phyloP scores from a whole-genome alignment of 2,888 invertebrate species.

The Drosophila borealis region DNA sequence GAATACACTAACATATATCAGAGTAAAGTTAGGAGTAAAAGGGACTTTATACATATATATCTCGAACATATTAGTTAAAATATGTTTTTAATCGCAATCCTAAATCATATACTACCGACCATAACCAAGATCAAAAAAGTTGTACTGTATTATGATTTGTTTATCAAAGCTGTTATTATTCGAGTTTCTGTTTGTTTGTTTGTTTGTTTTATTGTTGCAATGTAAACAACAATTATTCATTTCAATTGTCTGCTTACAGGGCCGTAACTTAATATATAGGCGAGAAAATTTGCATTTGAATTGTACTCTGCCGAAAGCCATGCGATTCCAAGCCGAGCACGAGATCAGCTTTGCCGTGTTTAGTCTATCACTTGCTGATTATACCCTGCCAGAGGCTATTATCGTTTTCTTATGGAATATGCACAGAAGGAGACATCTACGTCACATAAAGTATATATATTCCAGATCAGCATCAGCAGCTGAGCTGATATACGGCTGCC shows the following conservation, averaged over 20 bases:
- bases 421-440: neutral
- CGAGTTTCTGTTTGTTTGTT: neutral
- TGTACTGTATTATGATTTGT: too few relatives aligned
- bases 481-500: too few relatives aligned
- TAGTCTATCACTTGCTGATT: constrained; percentile 7
- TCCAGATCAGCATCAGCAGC: too few relatives aligned
- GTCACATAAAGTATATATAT: too few relatives aligned
- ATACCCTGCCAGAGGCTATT: constrained; percentile 1
- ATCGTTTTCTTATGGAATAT: neutral
- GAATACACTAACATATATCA: too few relatives aligned
- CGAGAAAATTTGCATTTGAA: constrained; percentile 49
- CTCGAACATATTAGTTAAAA: too few relatives aligned
- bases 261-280: constrained; percentile 35
- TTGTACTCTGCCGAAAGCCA: constrained; percentile 47
- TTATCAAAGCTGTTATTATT: too few relatives aligned
- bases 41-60: too few relatives aligned
- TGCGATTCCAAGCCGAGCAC: constrained; percentile 23
- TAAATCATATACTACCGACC: too few relatives aligned
- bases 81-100: too few relatives aligned
- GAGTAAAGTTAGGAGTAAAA: too few relatives aligned
- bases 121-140: too few relatives aligned
- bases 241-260: constrained; percentile 14
- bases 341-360: constrained; percentile 18
- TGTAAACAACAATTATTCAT: constrained; percentile 5
- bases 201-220: constrained; percentile 21